Base-by-base conservation (phyloP, 2,797 vertebrate species). In the Enteromius trimaculatus region DNA sequence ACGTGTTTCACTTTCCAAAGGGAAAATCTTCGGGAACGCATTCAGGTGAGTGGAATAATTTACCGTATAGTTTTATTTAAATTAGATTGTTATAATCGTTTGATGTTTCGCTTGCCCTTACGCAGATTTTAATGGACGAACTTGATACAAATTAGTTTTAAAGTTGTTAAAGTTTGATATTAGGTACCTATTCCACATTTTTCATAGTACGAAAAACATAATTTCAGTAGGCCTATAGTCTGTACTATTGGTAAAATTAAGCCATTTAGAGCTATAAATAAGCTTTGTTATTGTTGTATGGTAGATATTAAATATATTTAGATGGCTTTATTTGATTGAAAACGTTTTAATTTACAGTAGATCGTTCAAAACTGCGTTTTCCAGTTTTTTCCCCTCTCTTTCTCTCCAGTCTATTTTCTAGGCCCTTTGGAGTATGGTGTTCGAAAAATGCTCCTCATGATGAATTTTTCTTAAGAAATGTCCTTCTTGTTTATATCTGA, bases 1-100 rank as follows among this genome's bases (percentile, higher is more conserved):
- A 74, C 60, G 69, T 64, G 51, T 83, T 82, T 74, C 82, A 64
- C 62, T 85, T 83, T 42, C 4, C 53, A 39, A 44, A 49, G 53
- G 26, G 13, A 49, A 83, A 49, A 77, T 47, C 49, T 2, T 51
- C 26, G 26, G 66, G n/a, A 78, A 34, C 74, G 21, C 51, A 10
- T 60, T 70, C 21, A 21, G 82, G 82, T 78, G 16, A 83, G 82
- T 49, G 37, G 1, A 60, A 70, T 29, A 13, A 70, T 34, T 11
- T 0, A 62, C 11, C 3, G 0, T 64, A 17, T 34, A 64, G 62
- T 78, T 68, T 44, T 66, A 21, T 23, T 26, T 1, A 2, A 13
- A 11, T 83, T 23, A 9, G 2, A 66, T 23, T 37, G 7, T 39
- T 19, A 37, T 4, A 58, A 17, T 13, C 3, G 51, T 26, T 58